Evolutionary conservation across 2,797 vertebrate species (phyloP).

Genomic region (Notolabrus celidotus): DNA sequence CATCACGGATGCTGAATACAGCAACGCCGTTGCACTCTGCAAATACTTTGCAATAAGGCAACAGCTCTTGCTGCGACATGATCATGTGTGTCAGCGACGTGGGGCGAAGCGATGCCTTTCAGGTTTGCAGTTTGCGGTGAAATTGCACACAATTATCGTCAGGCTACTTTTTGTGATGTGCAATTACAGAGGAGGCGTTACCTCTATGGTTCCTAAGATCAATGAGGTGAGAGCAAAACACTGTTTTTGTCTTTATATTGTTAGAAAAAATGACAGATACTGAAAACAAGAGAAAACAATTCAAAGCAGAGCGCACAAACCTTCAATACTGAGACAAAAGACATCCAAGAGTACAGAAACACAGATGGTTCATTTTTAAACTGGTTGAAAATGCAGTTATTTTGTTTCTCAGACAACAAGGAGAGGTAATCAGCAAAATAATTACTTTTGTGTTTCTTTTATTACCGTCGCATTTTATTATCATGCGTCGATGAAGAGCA

Average conservation of each 20-base stretch:
- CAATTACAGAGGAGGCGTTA: slow-evolving; percentile 5
- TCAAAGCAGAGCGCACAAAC: slow-evolving; percentile 16
- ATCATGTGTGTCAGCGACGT: not conserved
- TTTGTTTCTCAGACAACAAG: not conserved
- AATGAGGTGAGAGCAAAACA: slow-evolving; percentile 25
- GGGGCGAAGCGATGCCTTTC: not conserved
- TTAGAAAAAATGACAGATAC: slow-evolving; percentile 15
- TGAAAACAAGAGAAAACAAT: slow-evolving; percentile 6
- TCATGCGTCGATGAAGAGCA: slow-evolving; percentile 43
- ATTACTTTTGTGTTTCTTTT: not conserved
- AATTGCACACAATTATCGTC: not conserved
- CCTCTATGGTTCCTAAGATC: not conserved
- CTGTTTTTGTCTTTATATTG: slow-evolving; percentile 1
- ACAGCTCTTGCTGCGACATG: not conserved
- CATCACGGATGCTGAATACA: no score
- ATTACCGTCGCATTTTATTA: slow-evolving; percentile 25
- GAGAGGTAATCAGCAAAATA: not conserved
- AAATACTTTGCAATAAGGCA: no score
- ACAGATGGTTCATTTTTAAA: slow-evolving; percentile 10
- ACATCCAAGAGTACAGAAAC: slow-evolving; percentile 8
- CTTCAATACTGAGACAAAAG: slow-evolving; percentile 22
- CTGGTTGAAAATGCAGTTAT: slow-evolving; percentile 21
- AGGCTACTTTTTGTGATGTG: slow-evolving; percentile 1
- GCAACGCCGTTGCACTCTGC: no score
- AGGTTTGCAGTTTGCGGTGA: not conserved